phyloP scores from a whole-genome alignment of 2,797 vertebrate species.

The Microctenopoma stevenorrisi region DNA sequence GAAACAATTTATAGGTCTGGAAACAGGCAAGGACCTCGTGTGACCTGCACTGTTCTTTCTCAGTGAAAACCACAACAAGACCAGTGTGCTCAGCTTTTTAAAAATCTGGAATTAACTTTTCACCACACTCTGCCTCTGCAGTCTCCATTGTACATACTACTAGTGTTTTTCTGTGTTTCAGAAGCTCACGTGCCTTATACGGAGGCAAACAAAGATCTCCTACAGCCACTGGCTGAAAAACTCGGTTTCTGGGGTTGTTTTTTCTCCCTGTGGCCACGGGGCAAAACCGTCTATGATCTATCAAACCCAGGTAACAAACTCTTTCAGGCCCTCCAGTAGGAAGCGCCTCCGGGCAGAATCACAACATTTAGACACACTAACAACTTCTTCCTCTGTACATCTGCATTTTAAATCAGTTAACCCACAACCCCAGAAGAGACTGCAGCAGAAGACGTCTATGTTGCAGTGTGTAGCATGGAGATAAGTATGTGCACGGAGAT shows the following conservation, averaged over 20 bases:
- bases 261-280: neutral
- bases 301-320: neutral
- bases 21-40: too few species aligned
- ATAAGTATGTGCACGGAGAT: neutral
- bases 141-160: neutral
- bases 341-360: neutral
- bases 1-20: too few species aligned
- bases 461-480: neutral
- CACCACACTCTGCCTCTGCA: neutral
- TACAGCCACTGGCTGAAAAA: neutral
- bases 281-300: neutral
- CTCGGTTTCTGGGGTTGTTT: neutral
- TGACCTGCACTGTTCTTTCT: too few species aligned
- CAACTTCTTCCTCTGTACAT: neutral
- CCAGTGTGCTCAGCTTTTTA: too few species aligned
- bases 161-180: constrained; percentile 12
- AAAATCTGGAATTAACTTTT: too few species aligned
- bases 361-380: constrained; percentile 1
- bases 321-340: neutral
- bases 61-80: too few species aligned
- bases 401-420: neutral
- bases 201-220: neutral
- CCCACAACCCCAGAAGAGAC: neutral
- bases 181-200: neutral
- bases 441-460: neutral